These are phyloP conservation scores for Pararge aegeria DNA, from an alignment of 1,140 invertebrate species.

Conservation along the genomic window DNA sequence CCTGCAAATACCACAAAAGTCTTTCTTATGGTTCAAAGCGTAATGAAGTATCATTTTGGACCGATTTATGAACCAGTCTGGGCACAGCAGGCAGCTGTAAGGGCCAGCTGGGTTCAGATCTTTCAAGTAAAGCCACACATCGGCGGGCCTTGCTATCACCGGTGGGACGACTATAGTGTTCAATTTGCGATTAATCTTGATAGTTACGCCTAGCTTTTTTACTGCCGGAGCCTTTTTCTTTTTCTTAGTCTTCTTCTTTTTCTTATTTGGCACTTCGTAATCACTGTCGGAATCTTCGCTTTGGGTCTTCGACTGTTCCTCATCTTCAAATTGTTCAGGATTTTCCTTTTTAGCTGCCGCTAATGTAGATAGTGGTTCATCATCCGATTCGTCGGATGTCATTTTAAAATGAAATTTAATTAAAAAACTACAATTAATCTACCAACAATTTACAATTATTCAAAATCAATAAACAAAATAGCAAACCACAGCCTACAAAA, in stretches of 20 bases:
- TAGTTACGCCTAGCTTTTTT: conserved; percentile 47
- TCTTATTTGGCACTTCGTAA: conserved; percentile 33
- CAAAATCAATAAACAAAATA: not conserved
- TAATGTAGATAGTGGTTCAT: conserved; percentile 68
- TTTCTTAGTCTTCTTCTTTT: conserved; percentile 49
- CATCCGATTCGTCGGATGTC: conserved; percentile 70
- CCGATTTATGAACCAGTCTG: conserved; percentile 74
- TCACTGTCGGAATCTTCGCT: conserved; percentile 7
- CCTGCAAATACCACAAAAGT: conserved; percentile 76
- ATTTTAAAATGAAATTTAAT: conserved; percentile 27
- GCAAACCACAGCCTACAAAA: no score
- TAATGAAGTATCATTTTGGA: conserved; percentile 72
- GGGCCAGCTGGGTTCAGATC: conserved; percentile 69
- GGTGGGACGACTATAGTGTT: conserved; percentile 33
- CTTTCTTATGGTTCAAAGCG: conserved; percentile 71
- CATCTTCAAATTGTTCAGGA: conserved; percentile 25
- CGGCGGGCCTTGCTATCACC: conserved; percentile 56
- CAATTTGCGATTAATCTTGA: conserved; percentile 46
- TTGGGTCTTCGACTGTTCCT: not conserved
- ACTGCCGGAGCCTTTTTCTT: conserved; percentile 38
- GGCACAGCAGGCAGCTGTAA: conserved; percentile 69
- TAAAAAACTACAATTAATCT: not conserved
- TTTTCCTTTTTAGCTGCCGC: conserved; percentile 60
- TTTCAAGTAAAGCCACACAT: conserved; percentile 75
- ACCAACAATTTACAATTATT: not conserved